These are phyloP conservation scores for Alosa alosa DNA, from an alignment of 2,113 vertebrate genomes.

Conservation along the genomic window DNA sequence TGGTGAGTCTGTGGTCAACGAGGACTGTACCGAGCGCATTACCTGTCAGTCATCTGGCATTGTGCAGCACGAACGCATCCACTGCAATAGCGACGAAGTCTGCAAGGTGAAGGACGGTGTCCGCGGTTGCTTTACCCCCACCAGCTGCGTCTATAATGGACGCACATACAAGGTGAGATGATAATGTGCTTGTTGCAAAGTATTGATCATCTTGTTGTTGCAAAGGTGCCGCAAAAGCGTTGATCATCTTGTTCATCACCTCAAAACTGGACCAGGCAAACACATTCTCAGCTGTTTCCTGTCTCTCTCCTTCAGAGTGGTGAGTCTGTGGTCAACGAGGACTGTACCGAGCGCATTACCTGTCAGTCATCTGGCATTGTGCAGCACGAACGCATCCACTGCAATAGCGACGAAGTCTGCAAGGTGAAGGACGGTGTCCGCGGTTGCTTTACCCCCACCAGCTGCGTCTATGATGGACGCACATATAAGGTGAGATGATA, in stretches of 20 bases:
- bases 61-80: conserved; percentile 36
- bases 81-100: conserved; percentile 38
- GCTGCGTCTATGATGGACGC: no score
- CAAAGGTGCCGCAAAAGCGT: background rate
- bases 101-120: conserved; percentile 48
- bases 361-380: conserved; percentile 49
- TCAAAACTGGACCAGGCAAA: background rate
- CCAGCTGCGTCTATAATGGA: no score
- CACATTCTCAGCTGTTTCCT: background rate
- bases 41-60: conserved; percentile 50
- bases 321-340: conserved; percentile 42
- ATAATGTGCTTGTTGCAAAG: no score
- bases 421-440: conserved; percentile 41
- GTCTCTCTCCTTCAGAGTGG: conserved; percentile 39
- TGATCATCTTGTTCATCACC: background rate
- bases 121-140: background rate
- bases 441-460: conserved; percentile 28
- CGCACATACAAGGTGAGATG: no score
- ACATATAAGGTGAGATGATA: background rate
- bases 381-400: conserved; percentile 38
- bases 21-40: conserved; percentile 42
- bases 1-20: conserved; percentile 46
- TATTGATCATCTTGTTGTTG: background rate
- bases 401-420: conserved; percentile 44
- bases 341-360: conserved; percentile 44